These are phyloP conservation scores for Hyles lineata DNA, from an alignment of 2,888 invertebrate species.

Conservation along the genomic window DNA sequence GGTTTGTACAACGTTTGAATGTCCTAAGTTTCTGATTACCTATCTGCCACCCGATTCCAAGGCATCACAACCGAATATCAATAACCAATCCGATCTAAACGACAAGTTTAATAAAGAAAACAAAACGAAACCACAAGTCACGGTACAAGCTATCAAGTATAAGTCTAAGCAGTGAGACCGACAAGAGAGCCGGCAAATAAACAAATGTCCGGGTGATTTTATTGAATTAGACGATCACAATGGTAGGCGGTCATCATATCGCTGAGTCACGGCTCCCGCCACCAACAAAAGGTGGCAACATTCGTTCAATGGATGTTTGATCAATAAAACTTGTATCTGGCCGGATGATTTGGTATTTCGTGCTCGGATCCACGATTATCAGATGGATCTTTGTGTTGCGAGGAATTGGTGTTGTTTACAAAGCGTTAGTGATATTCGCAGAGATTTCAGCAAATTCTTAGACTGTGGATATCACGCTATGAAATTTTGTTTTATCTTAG, in stretches of 20 bases:
- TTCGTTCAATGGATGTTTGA: slow-evolving; percentile 80
- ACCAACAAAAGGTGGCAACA: slow-evolving; percentile 80
- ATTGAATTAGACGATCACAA: slow-evolving; percentile 84
- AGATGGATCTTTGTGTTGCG: slow-evolving; percentile 4
- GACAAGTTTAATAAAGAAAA: slow-evolving; percentile 46
- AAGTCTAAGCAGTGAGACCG: slow-evolving; percentile 68
- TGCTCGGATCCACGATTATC: neutral
- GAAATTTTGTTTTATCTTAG: no score
- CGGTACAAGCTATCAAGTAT: slow-evolving; percentile 64
- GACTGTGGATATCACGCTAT: no score
- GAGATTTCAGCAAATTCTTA: no score
- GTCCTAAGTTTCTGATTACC: no score
- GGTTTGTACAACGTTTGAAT: no score
- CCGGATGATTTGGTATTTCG: slow-evolving; percentile 37
- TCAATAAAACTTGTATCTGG: slow-evolving; percentile 76
- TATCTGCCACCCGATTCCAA: no score
- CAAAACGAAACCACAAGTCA: slow-evolving; percentile 61
- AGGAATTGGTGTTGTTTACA: neutral
- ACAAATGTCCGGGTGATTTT: slow-evolving; percentile 82
- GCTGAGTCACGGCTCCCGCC: slow-evolving; percentile 69
- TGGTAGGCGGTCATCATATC: slow-evolving; percentile 64
- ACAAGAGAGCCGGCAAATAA: slow-evolving; percentile 81
- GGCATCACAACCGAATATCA: no score
- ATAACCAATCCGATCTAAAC: slow-evolving; percentile 33
- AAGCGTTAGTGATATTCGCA: neutral